Percentiles rank a stretch among this genome's conserved stretches.
These are phyloP conservation scores for Clarias pachynema DNA, from an alignment of 2,797 vertebrate genomes.

Conservation along the genomic window DNA sequence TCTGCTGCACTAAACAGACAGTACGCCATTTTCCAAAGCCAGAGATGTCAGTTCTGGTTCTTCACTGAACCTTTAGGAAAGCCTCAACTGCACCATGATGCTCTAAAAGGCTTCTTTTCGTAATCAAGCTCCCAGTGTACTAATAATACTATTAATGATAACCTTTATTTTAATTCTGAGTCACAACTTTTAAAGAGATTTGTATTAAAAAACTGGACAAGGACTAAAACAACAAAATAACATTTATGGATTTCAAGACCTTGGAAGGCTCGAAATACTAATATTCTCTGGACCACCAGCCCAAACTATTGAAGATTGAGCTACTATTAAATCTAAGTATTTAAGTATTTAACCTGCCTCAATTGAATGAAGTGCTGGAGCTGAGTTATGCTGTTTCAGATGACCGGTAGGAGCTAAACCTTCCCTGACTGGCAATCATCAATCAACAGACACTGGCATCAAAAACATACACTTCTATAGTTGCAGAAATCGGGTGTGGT, in stretches of 20 bases:
- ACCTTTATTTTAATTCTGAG: background rate
- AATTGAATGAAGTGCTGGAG: background rate
- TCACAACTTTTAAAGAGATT: background rate
- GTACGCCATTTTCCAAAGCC: background rate
- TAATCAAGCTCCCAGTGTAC: background rate
- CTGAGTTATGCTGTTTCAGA: background rate
- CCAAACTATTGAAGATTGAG: background rate
- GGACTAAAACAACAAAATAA: background rate
- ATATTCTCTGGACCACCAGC: background rate
- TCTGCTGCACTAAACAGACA: conserved; percentile 15
- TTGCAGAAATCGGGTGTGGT: background rate
- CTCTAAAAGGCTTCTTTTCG: background rate
- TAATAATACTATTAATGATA: background rate
- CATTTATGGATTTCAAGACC: background rate
- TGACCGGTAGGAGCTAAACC: background rate
- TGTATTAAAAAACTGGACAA: background rate
- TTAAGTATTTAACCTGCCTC: background rate
- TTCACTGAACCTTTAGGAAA: background rate
- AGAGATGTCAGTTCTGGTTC: conserved; percentile 5
- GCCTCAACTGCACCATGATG: background rate
- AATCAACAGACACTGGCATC: background rate
- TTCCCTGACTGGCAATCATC: background rate
- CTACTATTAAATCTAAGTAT: background rate
- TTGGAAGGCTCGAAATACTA: no score
- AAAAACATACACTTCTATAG: background rate